Evolutionary conservation across 2,797 vertebrate species (phyloP).

Genomic region (Xyrichtys novacula): DNA sequence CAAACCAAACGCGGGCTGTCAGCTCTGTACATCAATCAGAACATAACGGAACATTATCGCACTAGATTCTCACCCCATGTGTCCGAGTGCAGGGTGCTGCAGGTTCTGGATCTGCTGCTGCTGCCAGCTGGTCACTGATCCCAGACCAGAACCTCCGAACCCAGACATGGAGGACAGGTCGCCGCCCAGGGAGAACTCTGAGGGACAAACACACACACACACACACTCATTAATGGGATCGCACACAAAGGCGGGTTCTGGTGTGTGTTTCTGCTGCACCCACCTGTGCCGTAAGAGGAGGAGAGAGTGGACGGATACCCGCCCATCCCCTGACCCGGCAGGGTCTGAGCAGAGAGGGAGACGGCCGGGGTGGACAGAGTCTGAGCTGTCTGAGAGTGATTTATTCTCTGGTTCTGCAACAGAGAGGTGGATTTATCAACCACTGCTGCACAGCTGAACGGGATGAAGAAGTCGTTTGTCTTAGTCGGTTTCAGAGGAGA

Average conservation of each 20-base stretch:
- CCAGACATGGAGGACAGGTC: conserved; percentile 92
- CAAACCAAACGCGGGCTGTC: no score
- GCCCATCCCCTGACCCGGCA: conserved; percentile 94
- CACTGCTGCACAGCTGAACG: no score
- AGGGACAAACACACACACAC: background rate
- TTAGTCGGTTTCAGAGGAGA: no score
- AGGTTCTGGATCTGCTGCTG: conserved; percentile 94
- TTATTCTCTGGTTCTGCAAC: conserved; percentile 97
- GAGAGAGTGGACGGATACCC: conserved; percentile 94
- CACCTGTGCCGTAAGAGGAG: conserved; percentile 95
- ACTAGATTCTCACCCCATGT: conserved; percentile 91
- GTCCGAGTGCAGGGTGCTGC: conserved; percentile 91
- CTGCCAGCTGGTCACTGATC: conserved; percentile 93
- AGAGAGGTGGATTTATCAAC: conserved; percentile 5
- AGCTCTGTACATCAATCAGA: no score
- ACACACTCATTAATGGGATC: background rate
- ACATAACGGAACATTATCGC: no score
- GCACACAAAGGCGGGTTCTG: fast-evolving
- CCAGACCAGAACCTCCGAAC: conserved; percentile 91
- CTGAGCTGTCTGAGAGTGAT: conserved; percentile 96
- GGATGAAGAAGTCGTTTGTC: no score
- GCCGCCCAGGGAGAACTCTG: conserved; percentile 76
- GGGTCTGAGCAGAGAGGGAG: conserved; percentile 92
- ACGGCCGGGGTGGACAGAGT: conserved; percentile 94
- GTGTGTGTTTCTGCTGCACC: conserved; percentile 29